phyloP scores from a whole-genome alignment of 2,113 vertebrate species.

The Paramisgurnus dabryanus region DNA sequence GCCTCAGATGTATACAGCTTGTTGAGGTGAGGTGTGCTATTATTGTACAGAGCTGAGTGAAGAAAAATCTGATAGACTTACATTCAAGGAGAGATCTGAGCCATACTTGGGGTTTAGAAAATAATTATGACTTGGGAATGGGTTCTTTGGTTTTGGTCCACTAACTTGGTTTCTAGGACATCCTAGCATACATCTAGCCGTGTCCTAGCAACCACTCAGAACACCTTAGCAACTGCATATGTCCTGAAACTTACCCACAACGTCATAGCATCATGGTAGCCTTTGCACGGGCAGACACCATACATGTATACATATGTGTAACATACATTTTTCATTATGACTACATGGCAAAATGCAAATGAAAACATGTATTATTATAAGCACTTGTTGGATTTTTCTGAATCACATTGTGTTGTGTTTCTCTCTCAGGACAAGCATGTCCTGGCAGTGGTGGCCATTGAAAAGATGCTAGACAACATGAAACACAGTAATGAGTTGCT shows the following conservation, averaged over 20 bases:
- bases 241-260: too few relatives aligned
- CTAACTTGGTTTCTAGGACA: background rate
- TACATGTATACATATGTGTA: too few relatives aligned
- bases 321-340: too few relatives aligned
- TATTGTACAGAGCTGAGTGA: background rate
- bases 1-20: background rate
- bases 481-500: slow-evolving; percentile 82
- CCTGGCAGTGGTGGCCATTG: slow-evolving; percentile 77
- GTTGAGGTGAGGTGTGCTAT: background rate
- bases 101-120: background rate
- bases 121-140: background rate
- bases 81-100: background rate
- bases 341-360: too few relatives aligned
- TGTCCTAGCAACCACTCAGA: background rate
- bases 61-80: background rate
- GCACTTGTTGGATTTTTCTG: background rate
- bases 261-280: too few relatives aligned
- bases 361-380: background rate
- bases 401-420: slow-evolving; percentile 10
- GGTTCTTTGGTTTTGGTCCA: too few relatives aligned
- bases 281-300: too few relatives aligned
- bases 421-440: slow-evolving; percentile 81
- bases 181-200: too few relatives aligned
- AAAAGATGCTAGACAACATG: slow-evolving; percentile 84
- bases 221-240: background rate